These are phyloP conservation scores for Protobothrops flavoviridis DNA, from an alignment of 2,113 vertebrate species.

Conservation along the genomic window DNA sequence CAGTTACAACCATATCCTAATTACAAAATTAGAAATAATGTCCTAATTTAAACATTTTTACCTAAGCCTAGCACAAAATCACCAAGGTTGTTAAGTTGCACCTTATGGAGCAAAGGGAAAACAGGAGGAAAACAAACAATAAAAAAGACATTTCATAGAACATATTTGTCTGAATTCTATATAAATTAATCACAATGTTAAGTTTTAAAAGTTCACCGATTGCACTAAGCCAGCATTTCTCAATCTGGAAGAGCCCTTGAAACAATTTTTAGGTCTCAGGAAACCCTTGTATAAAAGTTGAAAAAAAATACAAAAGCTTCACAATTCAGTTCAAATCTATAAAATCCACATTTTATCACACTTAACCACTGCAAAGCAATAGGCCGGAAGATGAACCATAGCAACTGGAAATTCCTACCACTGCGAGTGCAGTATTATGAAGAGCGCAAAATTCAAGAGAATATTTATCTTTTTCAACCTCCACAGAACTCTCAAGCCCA, in stretches of 20 bases:
- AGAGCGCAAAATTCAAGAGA: background rate
- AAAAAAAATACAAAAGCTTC: background rate
- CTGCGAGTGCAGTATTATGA: rapidly evolving
- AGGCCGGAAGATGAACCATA: background rate
- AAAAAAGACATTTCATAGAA: background rate
- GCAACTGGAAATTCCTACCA: background rate
- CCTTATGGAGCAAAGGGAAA: background rate
- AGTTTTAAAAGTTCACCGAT: background rate
- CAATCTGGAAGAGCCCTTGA: background rate
- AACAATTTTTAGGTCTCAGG: background rate
- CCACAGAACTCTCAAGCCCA: background rate
- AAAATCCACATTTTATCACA: background rate
- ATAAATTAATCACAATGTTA: background rate
- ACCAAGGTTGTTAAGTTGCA: background rate
- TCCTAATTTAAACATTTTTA: background rate
- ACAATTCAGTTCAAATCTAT: background rate
- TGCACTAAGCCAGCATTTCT: background rate
- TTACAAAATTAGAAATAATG: background rate
- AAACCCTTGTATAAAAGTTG: background rate
- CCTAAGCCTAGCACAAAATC: background rate
- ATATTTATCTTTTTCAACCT: background rate
- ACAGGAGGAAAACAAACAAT: background rate
- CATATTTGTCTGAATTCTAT: background rate
- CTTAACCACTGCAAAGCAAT: background rate
- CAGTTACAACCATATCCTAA: background rate